Evolutionary conservation across 2,888 invertebrate genomes (phyloP).

Genomic region (Aphidius colemani): DNA sequence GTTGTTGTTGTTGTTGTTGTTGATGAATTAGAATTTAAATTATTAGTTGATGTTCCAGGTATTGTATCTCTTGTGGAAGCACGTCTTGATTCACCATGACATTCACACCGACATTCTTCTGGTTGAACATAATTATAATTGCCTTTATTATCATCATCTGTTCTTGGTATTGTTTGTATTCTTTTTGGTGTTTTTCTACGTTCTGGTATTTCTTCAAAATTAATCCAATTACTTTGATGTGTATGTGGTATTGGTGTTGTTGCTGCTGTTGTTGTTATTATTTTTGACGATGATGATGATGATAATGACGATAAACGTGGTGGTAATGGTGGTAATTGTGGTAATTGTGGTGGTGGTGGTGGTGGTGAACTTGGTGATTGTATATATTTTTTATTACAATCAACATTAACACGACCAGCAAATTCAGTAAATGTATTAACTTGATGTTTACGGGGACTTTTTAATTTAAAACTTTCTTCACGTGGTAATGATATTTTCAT

Average conservation of each 20-base stretch:
- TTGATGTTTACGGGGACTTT: slow-evolving; percentile 61
- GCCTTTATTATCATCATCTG: slow-evolving; percentile 57
- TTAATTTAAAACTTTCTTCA: slow-evolving; percentile 60
- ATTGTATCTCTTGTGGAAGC: slow-evolving; percentile 39
- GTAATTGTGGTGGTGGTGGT: slow-evolving; percentile 53
- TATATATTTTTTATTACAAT: slow-evolving; percentile 55
- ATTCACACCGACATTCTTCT: slow-evolving; percentile 86
- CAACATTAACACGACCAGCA: slow-evolving; percentile 67
- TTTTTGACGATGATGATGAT: no score
- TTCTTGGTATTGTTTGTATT: slow-evolving; percentile 78
- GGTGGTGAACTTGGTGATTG: slow-evolving; percentile 56
- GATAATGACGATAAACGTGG: background rate
- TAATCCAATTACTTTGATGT: slow-evolving; percentile 73
- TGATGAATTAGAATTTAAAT: background rate
- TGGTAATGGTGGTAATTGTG: slow-evolving; percentile 43
- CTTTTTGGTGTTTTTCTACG: slow-evolving; percentile 79
- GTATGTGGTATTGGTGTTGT: slow-evolving; percentile 42
- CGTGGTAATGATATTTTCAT: slow-evolving; percentile 74
- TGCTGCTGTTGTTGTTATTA: slow-evolving; percentile 45
- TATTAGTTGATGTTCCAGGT: slow-evolving; percentile 1
- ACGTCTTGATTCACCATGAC: slow-evolving; percentile 68
- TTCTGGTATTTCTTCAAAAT: slow-evolving; percentile 86
- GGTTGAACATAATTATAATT: slow-evolving; percentile 82
- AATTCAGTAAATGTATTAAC: slow-evolving; percentile 68
- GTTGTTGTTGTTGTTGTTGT: slow-evolving; percentile 2